These are phyloP conservation scores for Dolichomitus sp. DNA, from an alignment of 2,888 invertebrate genomes.

Conservation along the genomic window DNA sequence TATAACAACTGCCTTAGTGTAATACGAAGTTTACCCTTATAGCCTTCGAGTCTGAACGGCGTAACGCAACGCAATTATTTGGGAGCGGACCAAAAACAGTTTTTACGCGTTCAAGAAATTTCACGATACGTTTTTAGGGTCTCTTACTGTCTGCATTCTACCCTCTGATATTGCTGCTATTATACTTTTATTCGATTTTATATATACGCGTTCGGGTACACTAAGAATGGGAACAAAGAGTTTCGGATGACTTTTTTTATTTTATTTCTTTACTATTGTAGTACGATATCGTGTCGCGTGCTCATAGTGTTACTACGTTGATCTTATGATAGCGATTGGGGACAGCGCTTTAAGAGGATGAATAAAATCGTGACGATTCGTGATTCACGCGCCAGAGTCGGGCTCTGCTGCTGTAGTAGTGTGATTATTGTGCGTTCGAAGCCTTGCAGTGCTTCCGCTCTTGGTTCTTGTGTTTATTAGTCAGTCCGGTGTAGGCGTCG, in stretches of 20 bases:
- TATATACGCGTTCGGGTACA: neutral
- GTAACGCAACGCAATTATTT: slow-evolving; percentile 17
- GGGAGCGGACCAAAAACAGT: neutral
- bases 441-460: neutral
- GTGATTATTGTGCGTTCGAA: slow-evolving; percentile 33
- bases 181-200: slow-evolving; percentile 42
- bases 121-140: slow-evolving; percentile 41
- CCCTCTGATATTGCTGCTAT: slow-evolving; percentile 25
- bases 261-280: neutral
- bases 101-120: slow-evolving; percentile 52
- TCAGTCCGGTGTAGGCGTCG: slow-evolving; percentile 12
- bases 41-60: slow-evolving; percentile 23
- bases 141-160: slow-evolving; percentile 5
- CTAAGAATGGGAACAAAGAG: slow-evolving; percentile 15
- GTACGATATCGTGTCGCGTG: neutral
- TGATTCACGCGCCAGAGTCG: slow-evolving; percentile 11
- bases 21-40: slow-evolving; percentile 61
- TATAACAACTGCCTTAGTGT: slow-evolving; percentile 59
- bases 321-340: neutral
- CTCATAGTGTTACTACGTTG: neutral
- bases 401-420: neutral
- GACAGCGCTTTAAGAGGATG: neutral
- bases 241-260: neutral
- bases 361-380: neutral
- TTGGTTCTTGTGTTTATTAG: slow-evolving; percentile 9